phyloP scores from a whole-genome alignment of 23 tunicate species.

The Diplosoma virens region DNA sequence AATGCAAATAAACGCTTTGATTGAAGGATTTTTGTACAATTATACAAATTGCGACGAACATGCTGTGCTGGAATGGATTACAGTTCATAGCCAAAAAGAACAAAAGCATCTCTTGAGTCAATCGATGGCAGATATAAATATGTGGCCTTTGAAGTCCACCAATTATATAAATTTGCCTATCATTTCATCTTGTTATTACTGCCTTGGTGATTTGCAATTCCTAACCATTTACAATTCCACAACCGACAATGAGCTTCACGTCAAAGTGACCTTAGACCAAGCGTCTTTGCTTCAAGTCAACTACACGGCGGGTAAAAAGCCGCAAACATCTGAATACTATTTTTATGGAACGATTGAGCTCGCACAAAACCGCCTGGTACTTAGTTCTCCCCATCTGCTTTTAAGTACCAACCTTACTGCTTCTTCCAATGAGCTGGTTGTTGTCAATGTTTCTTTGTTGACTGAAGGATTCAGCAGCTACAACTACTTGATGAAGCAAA shows the following conservation, averaged over 20 bases:
- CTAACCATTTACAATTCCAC: not conserved
- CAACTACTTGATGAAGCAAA: not conserved
- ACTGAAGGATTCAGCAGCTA: not conserved
- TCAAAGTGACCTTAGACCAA: not conserved
- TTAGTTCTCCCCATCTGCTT: not conserved
- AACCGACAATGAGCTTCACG: not conserved
- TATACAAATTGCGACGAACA: constrained; percentile 1
- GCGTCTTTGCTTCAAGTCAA: not conserved
- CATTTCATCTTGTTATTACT: not conserved
- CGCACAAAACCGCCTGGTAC: not conserved
- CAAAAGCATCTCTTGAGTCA: not conserved
- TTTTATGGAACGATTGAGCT: not conserved
- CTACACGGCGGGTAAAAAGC: not conserved
- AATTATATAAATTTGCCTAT: not conserved
- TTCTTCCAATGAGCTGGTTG: not conserved
- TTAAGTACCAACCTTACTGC: not conserved
- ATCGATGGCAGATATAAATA: not conserved
- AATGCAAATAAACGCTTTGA: not conserved
- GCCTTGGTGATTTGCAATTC: constrained; percentile 15
- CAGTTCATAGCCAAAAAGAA: not conserved
- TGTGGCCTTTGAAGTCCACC: constrained; percentile 18
- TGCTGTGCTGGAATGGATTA: not conserved
- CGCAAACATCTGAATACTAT: not conserved
- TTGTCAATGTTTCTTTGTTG: not conserved
- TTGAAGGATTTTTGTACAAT: not conserved